These are phyloP conservation scores for Sclerodermus sp. DNA, from an alignment of 2,888 invertebrate species.

Conservation along the genomic window DNA sequence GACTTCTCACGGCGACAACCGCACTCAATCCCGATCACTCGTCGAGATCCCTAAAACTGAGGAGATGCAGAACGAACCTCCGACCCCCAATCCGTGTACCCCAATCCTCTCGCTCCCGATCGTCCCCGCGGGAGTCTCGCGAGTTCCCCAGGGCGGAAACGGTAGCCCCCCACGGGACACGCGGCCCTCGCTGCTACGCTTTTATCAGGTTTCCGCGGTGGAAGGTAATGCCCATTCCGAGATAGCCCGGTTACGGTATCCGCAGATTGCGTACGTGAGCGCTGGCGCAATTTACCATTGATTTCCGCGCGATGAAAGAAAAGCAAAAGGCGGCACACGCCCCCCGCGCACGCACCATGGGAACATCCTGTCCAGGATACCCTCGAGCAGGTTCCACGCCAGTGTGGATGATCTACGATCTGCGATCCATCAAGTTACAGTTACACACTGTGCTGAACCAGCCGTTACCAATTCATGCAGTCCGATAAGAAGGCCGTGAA, in stretches of 20 bases:
- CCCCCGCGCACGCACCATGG: constrained; percentile 36
- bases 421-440: constrained; percentile 47
- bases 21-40: no score
- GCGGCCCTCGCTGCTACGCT: no score
- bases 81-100: neutral
- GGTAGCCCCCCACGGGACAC: no score
- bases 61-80: neutral
- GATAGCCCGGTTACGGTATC: constrained; percentile 34
- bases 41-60: constrained; percentile 44
- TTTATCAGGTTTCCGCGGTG: no score
- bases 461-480: constrained; percentile 42
- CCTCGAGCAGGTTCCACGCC: constrained; percentile 36
- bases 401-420: constrained; percentile 44
- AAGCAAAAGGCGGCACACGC: constrained; percentile 29
- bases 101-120: no score
- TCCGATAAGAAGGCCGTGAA: neutral
- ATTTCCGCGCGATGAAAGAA: constrained; percentile 33
- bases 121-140: no score
- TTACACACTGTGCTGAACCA: constrained; percentile 30
- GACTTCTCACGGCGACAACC: constrained; percentile 37
- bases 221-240: neutral
- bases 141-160: no score
- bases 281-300: constrained; percentile 36
- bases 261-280: constrained; percentile 22
- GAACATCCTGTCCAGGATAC: constrained; percentile 48